These are phyloP conservation scores for Phenacoccus solenopsis DNA, from an alignment of 1,140 invertebrate species.

Conservation along the genomic window DNA sequence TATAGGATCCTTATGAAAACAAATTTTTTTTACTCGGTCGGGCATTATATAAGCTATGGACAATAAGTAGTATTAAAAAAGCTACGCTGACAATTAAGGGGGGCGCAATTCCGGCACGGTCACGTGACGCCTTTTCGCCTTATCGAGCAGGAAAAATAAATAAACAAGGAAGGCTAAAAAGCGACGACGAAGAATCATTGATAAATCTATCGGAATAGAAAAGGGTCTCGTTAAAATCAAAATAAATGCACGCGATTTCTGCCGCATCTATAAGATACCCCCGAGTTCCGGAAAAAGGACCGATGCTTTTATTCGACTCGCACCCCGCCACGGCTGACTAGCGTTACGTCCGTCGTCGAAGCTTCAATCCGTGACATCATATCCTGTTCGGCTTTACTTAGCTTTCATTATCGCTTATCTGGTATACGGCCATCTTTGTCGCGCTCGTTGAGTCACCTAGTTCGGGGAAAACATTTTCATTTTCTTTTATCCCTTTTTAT, in stretches of 20 bases:
- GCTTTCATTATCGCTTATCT: slow-evolving; percentile 17
- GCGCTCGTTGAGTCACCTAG: slow-evolving; percentile 5
- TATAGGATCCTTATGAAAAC: background rate
- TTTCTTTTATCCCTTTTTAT: slow-evolving; percentile 17
- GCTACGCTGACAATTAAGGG: slow-evolving; percentile 1
- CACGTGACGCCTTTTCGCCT: background rate
- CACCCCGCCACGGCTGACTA: background rate
- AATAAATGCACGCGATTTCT: slow-evolving; percentile 14
- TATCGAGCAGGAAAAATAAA: background rate
- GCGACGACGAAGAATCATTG: background rate
- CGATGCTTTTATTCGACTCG: slow-evolving; percentile 4
- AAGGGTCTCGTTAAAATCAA: slow-evolving; percentile 16
- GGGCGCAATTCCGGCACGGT: background rate
- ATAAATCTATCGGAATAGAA: slow-evolving; percentile 15
- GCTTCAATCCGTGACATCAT: slow-evolving; percentile 16
- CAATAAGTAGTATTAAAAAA: slow-evolving; percentile 9
- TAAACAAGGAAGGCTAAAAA: background rate
- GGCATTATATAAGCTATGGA: background rate
- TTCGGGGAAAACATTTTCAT: slow-evolving; percentile 15
- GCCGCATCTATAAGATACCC: background rate
- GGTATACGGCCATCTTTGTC: too few species aligned
- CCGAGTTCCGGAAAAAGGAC: slow-evolving; percentile 4
- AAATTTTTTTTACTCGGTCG: background rate
- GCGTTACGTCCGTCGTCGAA: background rate
- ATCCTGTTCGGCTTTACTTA: slow-evolving; percentile 15